Percentiles rank a stretch among this genome's conserved stretches.
phyloP scores from a whole-genome alignment of 2,888 invertebrate genomes.

The Alviniconcha strummeri region DNA sequence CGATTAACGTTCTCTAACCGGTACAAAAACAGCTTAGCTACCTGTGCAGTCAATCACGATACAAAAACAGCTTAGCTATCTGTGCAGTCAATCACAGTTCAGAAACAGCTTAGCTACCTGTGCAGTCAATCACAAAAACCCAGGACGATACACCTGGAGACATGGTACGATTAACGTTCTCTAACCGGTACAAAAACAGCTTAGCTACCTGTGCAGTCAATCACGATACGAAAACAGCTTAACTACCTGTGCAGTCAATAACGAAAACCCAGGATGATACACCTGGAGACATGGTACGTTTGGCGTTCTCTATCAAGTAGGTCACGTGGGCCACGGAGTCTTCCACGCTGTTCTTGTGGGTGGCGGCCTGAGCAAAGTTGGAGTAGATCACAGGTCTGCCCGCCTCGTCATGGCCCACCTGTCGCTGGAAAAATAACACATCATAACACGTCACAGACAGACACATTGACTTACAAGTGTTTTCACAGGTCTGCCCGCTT shows the following conservation, averaged over 20 bases:
- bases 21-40: not conserved
- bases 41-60: not conserved
- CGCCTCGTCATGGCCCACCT: slow-evolving; percentile 68
- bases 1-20: slow-evolving; percentile 59
- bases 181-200: too few relatives aligned
- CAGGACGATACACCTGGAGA: slow-evolving; percentile 51
- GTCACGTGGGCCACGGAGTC: slow-evolving; percentile 67
- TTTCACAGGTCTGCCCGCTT: too few relatives aligned
- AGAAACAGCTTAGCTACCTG: not conserved
- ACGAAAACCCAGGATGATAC: slow-evolving; percentile 67
- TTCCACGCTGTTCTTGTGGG: slow-evolving; percentile 59
- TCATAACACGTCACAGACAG: too few relatives aligned
- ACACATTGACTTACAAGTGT: too few relatives aligned
- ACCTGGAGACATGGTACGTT: slow-evolving; percentile 61
- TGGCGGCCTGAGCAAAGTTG: slow-evolving; percentile 66
- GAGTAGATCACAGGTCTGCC: slow-evolving; percentile 70
- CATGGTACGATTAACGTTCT: slow-evolving; percentile 62
- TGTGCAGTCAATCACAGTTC: slow-evolving; percentile 64
- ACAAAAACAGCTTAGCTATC: slow-evolving; percentile 44
- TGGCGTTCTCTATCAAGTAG: slow-evolving; percentile 69
- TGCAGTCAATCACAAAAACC: not conserved
- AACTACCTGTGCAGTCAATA: slow-evolving; percentile 67
- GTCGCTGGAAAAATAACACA: slow-evolving; percentile 56
- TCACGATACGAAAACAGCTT: not conserved
- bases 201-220: not conserved